Conservation (phyloP, 2,888 invertebrate genomes). For the Andrena flavipes region DNA sequence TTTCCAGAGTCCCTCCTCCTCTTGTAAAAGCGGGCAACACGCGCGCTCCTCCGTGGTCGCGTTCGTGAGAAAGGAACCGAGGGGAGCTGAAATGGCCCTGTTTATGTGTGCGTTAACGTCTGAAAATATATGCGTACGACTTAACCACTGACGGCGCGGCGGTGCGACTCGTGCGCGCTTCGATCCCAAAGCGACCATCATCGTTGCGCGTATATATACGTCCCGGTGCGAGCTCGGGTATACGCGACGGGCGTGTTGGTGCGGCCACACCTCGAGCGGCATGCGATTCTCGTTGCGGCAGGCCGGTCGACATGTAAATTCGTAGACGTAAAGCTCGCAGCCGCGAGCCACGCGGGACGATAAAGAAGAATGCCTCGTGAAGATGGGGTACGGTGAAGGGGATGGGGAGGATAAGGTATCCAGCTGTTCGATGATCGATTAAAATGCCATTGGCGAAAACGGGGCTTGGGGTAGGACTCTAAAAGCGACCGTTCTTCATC, state of each 20-base stretch:
- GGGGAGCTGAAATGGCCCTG: conserved; percentile 16
- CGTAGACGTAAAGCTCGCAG: conserved; percentile 59
- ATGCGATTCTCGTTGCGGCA: conserved; percentile 64
- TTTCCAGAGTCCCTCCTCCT: conserved; percentile 33
- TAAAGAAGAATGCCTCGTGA: conserved; percentile 40
- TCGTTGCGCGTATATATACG: conserved; percentile 10
- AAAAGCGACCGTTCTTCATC: conserved; percentile 7
- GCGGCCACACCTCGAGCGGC: conserved; percentile 69
- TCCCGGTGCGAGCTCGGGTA: background rate
- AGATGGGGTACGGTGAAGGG: background rate
- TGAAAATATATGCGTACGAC: conserved; percentile 39
- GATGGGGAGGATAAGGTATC: conserved; percentile 1
- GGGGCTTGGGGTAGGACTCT: conserved; percentile 18
- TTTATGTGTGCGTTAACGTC: conserved; percentile 40
- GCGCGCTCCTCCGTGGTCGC: background rate
- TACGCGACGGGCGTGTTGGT: conserved; percentile 15
- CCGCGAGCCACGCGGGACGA: conserved; percentile 45
- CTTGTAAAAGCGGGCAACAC: conserved; percentile 38
- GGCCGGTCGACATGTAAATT: conserved; percentile 69
- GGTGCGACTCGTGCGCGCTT: background rate
- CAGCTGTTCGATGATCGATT: conserved; percentile 56
- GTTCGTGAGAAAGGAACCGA: conserved; percentile 51
- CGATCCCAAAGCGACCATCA: background rate
- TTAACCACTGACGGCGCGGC: conserved; percentile 6
- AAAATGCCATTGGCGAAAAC: conserved; percentile 65